A percentile compares a stretch with the other conserved stretches of the same genome.
Conservation (phyloP, 2,888 invertebrate species). For the Amphipoea lucens region DNA sequence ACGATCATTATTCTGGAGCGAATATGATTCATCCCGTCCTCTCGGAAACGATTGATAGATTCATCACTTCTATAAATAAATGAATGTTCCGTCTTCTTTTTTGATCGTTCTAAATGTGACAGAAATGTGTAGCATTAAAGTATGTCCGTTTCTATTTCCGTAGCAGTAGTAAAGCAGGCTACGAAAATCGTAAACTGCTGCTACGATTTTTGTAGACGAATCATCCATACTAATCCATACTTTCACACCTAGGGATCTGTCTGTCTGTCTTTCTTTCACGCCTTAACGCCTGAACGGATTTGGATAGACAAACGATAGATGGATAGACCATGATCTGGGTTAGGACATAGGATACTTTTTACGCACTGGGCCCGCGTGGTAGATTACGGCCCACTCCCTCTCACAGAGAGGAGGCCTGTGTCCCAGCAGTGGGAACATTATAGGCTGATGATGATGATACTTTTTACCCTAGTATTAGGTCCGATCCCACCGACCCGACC, state of each 20-base stretch:
- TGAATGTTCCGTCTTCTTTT: slow-evolving; percentile 19
- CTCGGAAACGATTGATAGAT: slow-evolving; percentile 62
- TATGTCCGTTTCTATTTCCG: slow-evolving; percentile 38
- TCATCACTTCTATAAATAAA: slow-evolving; percentile 56
- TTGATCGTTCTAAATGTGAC: slow-evolving; percentile 36
- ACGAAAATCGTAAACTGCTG: not conserved
- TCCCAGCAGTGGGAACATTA: too few species aligned
- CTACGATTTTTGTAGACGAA: slow-evolving; percentile 10
- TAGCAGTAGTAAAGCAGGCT: not conserved
- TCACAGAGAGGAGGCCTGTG: too few species aligned
- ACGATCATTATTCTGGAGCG: slow-evolving; percentile 53
- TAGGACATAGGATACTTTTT: not conserved
- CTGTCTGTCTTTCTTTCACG: not conserved
- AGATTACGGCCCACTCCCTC: too few species aligned
- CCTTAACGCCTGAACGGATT: not conserved
- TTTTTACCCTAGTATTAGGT: too few species aligned
- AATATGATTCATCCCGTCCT: slow-evolving; percentile 63
- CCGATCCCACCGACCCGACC: too few species aligned
- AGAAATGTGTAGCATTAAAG: slow-evolving; percentile 25
- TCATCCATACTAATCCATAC: not conserved
- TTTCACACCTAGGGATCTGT: not conserved
- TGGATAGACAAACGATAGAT: not conserved
- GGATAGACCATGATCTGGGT: not conserved
- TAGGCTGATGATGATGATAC: too few species aligned
- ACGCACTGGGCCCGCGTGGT: too few species aligned